Evolutionary conservation across 2,113 vertebrate species (phyloP), one percentile per base, ranked within the genome.

Genomic region (Channa argus): DNA sequence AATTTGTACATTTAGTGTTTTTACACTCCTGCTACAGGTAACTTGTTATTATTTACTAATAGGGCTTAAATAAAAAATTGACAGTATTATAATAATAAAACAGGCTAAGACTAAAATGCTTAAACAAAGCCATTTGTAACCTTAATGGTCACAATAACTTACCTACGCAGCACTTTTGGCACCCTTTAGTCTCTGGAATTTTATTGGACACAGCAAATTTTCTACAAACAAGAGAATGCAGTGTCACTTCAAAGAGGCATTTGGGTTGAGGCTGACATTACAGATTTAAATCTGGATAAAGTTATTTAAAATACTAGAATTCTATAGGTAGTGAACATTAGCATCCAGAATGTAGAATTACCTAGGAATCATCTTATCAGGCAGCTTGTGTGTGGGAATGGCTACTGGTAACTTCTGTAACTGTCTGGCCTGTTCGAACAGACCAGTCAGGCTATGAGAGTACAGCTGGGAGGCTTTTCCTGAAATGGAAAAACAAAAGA

Each of bases 81-180:
- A 5, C 24, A 1, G 24, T 24, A 1, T 52, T 10, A 5, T 9
- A 34, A 8, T 9, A 24, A 24, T 1, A 24, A 24, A 24, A 24
- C 24, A 24, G 24, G 24, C 24, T 24, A 24, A 24, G 24, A 24
- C 24, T 24, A 24, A 24, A 24, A 24, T 24, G 24, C 24, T 24
- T 24, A 24, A 24, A 24, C 24, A 24, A 24, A 24, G 24, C 24
- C 24, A 24, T 24, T 24, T 24, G 24, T 24, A 24, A 24, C 24
- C 24, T 24, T 24, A 24, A 24, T 24, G 24, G 24, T 24, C 12
- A 14, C 11, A 15, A 1, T 46, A 53, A 81, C 88, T 87, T 92
- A 99, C 98, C 98, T 54, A 99, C 97, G 76, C 97, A 98, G 85
- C 98, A 99, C 89, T 98, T 99, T 84, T 99, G 97, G 94, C 98